phyloP scores from a whole-genome alignment of 2,888 invertebrate genomes.

The Leptinotarsa rubiginosa region DNA sequence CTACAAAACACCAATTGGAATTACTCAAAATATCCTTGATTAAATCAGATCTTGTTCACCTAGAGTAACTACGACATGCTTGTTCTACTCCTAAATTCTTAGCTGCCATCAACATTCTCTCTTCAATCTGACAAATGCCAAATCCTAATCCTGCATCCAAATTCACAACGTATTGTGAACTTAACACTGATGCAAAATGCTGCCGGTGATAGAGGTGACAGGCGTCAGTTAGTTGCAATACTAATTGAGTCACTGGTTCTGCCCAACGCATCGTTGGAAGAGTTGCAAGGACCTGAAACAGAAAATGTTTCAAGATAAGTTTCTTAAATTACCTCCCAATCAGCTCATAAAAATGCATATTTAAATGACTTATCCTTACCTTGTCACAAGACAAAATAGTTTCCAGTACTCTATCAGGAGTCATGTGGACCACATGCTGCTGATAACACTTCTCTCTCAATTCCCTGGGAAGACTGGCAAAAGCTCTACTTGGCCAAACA shows the following conservation, averaged over 20 bases:
- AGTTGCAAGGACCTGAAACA: slow-evolving; percentile 71
- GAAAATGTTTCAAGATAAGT: background rate
- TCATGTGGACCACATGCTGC: slow-evolving; percentile 83
- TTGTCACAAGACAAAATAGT: slow-evolving; percentile 88
- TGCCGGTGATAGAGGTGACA: slow-evolving; percentile 84
- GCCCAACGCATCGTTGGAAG: slow-evolving; percentile 86
- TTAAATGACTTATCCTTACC: slow-evolving; percentile 39
- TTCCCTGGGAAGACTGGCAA: slow-evolving; percentile 86
- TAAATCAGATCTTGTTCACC: slow-evolving; percentile 19
- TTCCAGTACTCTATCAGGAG: slow-evolving; percentile 80
- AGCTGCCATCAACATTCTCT: slow-evolving; percentile 82
- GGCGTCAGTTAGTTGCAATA: slow-evolving; percentile 83
- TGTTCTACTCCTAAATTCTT: slow-evolving; percentile 84
- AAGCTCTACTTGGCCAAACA: slow-evolving; percentile 92
- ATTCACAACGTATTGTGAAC: slow-evolving; percentile 64
- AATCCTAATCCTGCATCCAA: slow-evolving; percentile 79
- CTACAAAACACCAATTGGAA: slow-evolving; percentile 50
- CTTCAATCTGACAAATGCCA: slow-evolving; percentile 81
- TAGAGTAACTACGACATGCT: slow-evolving; percentile 82
- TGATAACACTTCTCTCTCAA: slow-evolving; percentile 86
- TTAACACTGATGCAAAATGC: slow-evolving; percentile 81
- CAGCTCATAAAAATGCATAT: background rate
- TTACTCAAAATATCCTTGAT: background rate
- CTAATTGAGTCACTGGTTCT: slow-evolving; percentile 80
- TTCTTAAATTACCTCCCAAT: background rate